Base-by-base conservation (phyloP, 2,888 invertebrate species). In the Melolontha melolontha region DNA sequence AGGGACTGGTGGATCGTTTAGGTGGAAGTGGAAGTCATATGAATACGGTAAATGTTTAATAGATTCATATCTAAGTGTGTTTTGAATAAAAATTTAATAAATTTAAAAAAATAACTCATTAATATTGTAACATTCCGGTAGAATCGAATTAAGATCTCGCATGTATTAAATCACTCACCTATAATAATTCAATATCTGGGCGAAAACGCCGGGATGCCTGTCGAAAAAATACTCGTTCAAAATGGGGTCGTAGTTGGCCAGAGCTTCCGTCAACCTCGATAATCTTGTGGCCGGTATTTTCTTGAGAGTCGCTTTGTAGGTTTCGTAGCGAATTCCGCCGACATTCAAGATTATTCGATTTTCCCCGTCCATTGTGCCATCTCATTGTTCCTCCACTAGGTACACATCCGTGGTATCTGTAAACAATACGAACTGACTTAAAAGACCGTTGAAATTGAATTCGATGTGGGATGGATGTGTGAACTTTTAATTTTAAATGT, bases 261-360 rank as follows among this genome's bases (percentile, higher is more conserved):
- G 85, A 6, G 93, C 93, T 79, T 95, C 94, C 11, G 92, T 93
- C 74, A 95, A 86, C 68, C 94, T 86, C 29, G 93, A 94, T 68
- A 95, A 86, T 63, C 95, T 84, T 7, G 95, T 95, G 75, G 95
- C 95, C 14, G 95, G 94, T 78, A 95, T 95, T 85, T 95, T 95
- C 86, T 94, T 95, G 73, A 95, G 85, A 44, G 94, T 94, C 17
- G 91, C 90, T 82, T 91, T 91, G 84, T 92, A 92, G 17, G 92
- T 92, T 83, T 91, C 91, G 84, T 89, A 89, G 83, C 89, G 80
- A 66, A 96, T 95, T 72, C 96, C 96, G 73, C 96, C 96, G 81
- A 96, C 95, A 86, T 96, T 96, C 81, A 96, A 87, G 83, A 96
- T 94, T 79, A 96, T 95, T 81, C 96, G 90, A 85, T 96, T 95